Base-by-base conservation (phyloP, 2,888 invertebrate species). In the Lepidocyrtoides sp. region DNA sequence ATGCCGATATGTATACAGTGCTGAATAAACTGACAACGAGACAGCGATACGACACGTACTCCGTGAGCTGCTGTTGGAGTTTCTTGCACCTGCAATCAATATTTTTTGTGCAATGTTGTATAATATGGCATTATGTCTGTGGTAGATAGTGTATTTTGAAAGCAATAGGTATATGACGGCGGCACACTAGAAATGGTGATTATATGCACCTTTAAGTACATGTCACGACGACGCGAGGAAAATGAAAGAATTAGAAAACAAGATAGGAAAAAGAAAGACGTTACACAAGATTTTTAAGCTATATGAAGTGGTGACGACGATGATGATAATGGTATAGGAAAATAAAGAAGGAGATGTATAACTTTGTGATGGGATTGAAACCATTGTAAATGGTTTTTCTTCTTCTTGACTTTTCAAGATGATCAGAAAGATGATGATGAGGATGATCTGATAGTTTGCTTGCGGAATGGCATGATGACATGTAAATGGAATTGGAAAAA, bases 31-130 rank as follows among this genome's bases (percentile, higher is more conserved):
- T 44, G 66, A 83, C 77, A 66, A 54, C 23, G 36, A 79, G 57
- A 66, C 54, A 79, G 57, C 48, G 79, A 66, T 79, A 66, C 48
- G 82, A 89, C 57, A 81, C 69, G 79, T 36, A 77, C 23, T 60
- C 14, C 12, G 32, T 77, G 77, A 36, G n/a, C n/a, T 41, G 32
- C 32, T 69, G 48, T 48, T 82, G 77, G 75, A 83, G 82, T 83
- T 89, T 82, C 83, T 89, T 89, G 89, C 89, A 89, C 89, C 89
- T 89, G 89, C 69, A 83, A 89, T 89, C 89, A 83, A 89, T 89
- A 83, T 75, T 83, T 72, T 63, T 48, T 54, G 26, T 84, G 51
- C 17, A 20, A 41, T 41, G 17, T 48, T 14, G 17, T 14, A 17
- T 69, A 66, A 20, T 63, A 63, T 0, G 69, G 8, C 4, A 69